These are phyloP conservation scores for Patella ulyssiponensis DNA, from an alignment of 2,888 invertebrate species.

Conservation along the genomic window DNA sequence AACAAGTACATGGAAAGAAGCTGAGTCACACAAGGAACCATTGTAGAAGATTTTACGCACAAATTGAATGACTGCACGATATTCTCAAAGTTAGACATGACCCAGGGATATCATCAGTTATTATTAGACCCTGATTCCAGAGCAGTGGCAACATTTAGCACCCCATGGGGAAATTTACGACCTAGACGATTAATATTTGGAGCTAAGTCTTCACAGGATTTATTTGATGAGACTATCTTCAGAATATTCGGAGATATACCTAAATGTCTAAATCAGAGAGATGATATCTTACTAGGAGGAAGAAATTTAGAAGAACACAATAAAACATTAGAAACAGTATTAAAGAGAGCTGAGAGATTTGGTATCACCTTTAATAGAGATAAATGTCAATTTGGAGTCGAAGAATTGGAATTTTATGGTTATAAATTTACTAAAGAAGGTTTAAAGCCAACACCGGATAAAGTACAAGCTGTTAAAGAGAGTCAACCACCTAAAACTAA, in stretches of 20 bases:
- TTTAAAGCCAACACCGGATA: slow-evolving; percentile 3
- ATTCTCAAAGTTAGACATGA: neutral
- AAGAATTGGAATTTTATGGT: neutral
- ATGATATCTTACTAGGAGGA: neutral
- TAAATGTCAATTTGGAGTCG: neutral
- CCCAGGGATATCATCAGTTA: neutral
- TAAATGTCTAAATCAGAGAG: slow-evolving; percentile 6
- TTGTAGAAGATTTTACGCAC: slow-evolving; percentile 20
- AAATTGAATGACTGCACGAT: neutral
- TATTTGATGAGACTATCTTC: neutral
- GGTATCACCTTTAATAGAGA: neutral
- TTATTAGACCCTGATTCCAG: neutral
- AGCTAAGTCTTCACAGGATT: neutral
- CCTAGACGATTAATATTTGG: neutral
- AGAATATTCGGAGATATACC: neutral
- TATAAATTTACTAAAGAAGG: neutral
- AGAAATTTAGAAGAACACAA: neutral
- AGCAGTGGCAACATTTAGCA: neutral
- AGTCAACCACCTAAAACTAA: neutral
- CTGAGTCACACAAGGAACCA: slow-evolving; percentile 11
- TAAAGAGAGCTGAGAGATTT: neutral
- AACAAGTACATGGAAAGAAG: slow-evolving; percentile 22
- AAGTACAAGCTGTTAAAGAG: neutral
- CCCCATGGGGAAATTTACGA: neutral
- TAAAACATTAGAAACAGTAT: neutral